A percentile compares a stretch with the other conserved stretches of the same genome.
phyloP scores from a whole-genome alignment of 2,113 vertebrate genomes.

The Chinchilla lanigera region DNA sequence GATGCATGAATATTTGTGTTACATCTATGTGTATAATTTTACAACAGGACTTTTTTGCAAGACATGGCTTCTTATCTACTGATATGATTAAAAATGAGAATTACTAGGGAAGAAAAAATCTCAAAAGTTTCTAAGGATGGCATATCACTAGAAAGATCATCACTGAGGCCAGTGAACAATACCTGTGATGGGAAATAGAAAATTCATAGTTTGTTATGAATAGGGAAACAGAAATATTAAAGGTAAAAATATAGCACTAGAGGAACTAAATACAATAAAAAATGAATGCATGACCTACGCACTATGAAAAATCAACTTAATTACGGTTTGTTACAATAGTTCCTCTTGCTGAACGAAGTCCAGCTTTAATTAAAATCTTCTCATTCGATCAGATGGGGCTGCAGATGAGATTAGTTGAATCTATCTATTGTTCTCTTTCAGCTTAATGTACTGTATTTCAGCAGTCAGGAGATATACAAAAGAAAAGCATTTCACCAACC shows the following conservation, averaged over 20 bases:
- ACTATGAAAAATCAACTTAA: slow-evolving; percentile 73
- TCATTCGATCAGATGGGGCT: slow-evolving; percentile 66
- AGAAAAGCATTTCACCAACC: slow-evolving; percentile 50
- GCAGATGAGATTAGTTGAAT: slow-evolving; percentile 56
- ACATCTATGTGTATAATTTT: background rate
- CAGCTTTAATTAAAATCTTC: slow-evolving; percentile 74
- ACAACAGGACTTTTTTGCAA: slow-evolving; percentile 25
- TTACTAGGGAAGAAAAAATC: background rate
- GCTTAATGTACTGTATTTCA: slow-evolving; percentile 55
- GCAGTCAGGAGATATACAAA: slow-evolving; percentile 52
- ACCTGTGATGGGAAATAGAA: slow-evolving; percentile 25
- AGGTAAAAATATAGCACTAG: slow-evolving; percentile 48
- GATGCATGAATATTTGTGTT: background rate
- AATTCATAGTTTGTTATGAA: slow-evolving; percentile 51
- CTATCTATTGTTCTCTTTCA: slow-evolving; percentile 71
- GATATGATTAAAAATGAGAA: slow-evolving; percentile 25
- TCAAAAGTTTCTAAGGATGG: slow-evolving; percentile 39
- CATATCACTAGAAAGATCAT: slow-evolving; percentile 34
- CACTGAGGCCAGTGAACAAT: slow-evolving; percentile 24
- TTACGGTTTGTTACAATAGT: slow-evolving; percentile 50
- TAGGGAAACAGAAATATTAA: slow-evolving; percentile 67
- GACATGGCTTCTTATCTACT: background rate
- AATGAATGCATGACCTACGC: background rate
- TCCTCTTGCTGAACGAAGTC: background rate
- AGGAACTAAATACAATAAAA: slow-evolving; percentile 54